These are phyloP conservation scores for Eunapius fragilis DNA, from an alignment of 37 sponge, comb jelly and placozoan genomes.

Conservation along the genomic window DNA sequence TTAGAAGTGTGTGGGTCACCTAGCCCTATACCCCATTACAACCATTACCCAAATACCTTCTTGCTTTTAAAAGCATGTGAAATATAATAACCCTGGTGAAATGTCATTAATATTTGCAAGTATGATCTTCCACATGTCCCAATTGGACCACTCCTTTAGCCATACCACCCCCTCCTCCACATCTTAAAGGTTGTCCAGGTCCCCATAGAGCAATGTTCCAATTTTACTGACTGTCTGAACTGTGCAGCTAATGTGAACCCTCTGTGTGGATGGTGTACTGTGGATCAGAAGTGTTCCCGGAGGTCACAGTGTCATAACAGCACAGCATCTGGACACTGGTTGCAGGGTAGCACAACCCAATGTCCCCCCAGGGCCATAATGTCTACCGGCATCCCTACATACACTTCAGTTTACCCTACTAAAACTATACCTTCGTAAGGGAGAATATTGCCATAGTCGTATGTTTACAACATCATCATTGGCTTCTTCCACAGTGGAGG, in stretches of 20 bases:
- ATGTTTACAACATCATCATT: no score
- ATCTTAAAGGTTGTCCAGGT: conserved; percentile 34
- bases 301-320: conserved; percentile 66
- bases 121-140: no score
- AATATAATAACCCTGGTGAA: no score
- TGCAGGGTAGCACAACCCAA: conserved; percentile 2
- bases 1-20: no score
- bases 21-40: no score
- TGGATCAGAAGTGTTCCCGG: conserved; percentile 87
- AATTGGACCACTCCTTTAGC: no score
- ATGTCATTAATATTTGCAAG: no score
- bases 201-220: conserved; percentile 59
- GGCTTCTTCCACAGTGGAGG: neutral
- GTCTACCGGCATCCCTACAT: no score
- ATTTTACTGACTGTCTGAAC: conserved; percentile 25
- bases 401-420: neutral
- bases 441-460: neutral
- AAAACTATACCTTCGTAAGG: conserved; percentile 4
- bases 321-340: conserved; percentile 25
- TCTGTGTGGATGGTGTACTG: conserved; percentile 91
- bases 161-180: neutral
- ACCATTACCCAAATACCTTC: no score
- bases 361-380: conserved; percentile 13
- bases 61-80: no score
- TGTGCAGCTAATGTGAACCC: conserved; percentile 56